Evolutionary conservation across 37 sponge, comb jelly and placozoan genomes (phyloP), one percentile per base, ranked within the genome.

Genomic region (Sycon ciliatum): DNA sequence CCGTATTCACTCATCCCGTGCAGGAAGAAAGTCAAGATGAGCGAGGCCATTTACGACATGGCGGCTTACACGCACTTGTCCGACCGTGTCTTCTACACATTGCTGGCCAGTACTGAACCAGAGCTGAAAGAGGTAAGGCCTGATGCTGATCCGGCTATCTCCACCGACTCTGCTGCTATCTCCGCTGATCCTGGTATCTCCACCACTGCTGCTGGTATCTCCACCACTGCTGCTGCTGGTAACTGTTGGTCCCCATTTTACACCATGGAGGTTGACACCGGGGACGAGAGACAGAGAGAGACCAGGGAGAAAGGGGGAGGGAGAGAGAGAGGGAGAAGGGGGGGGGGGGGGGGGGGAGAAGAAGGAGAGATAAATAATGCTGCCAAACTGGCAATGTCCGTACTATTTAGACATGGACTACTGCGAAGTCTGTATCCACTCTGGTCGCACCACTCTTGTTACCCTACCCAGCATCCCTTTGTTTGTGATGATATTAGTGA

Each of bases 1-100:
- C 13, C 13, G 9, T 42, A 18, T 42, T 9, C 13, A 42, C 9
- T 18, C 13, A 18, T 42, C 9, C 13, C 49, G 9, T 42, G 49
- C 32, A 61, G 31, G 9, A 11, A 28, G 6, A 11, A 18, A 0
- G 57, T 67, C 1, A 75, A 71, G 39, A 77, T 91, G 77, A 78
- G 90, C 7, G 82, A 81, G 24, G 78, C 79, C 30, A 81, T 87
- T 23, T 35, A 81, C 24, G 92, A 91, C 46, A 81, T 84, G 69
- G 55, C 26, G 39, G 92, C 92, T 20, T 91, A 84, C 49, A 77
- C 89, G 4, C 58, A 76, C 24, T 78, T 91, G 11, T 87, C 76
- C 20, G 92, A 91, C 52, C 33, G 38, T 58, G 73, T 91, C 4
- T 18, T 79, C 7, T 73, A 87, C 11, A 36, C 54, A 58, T 87